Percentiles rank a stretch among this genome's conserved stretches.
Conservation (phyloP, 2,113 vertebrate genomes). For the Pachypanchax playfairii region DNA sequence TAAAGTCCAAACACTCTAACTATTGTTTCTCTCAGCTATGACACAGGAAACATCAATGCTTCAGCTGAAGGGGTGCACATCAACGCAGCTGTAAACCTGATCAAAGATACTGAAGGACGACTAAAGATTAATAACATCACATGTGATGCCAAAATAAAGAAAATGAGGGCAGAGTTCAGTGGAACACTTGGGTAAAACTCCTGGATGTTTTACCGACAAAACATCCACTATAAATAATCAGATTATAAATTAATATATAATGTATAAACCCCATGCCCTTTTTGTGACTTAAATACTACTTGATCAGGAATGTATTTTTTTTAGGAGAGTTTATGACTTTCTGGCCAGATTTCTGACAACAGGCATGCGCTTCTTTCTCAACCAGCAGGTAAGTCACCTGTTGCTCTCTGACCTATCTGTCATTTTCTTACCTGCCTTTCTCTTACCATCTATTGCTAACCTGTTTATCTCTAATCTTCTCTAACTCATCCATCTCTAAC, state of each 20-base stretch:
- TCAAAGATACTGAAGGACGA: conserved; percentile 81
- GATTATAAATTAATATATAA: not conserved
- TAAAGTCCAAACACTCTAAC: not conserved
- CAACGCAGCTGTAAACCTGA: conserved; percentile 82
- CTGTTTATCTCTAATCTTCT: too few relatives aligned
- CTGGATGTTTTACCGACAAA: not conserved
- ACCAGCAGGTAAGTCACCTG: conserved; percentile 83
- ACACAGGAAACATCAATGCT: conserved; percentile 88
- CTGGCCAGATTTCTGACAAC: conserved; percentile 84
- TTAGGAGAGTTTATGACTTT: conserved; percentile 89
- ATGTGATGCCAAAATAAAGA: conserved; percentile 85
- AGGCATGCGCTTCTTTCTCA: conserved; percentile 90
- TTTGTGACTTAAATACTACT: too few relatives aligned
- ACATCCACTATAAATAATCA: not conserved
- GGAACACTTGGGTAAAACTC: conserved; percentile 87
- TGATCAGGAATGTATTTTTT: conserved; percentile 30
- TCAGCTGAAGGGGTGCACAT: conserved; percentile 90
- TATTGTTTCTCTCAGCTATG: conserved; percentile 78
- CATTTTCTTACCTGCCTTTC: too few relatives aligned
- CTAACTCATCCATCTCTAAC: too few relatives aligned
- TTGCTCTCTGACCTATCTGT: not conserved
- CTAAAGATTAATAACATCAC: conserved; percentile 89
- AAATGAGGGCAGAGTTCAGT: conserved; percentile 84
- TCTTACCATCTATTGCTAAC: too few relatives aligned
- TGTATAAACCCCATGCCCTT: too few relatives aligned